Evolutionary conservation across 2,888 invertebrate genomes (phyloP).

Genomic region (Tethea ocularis): DNA sequence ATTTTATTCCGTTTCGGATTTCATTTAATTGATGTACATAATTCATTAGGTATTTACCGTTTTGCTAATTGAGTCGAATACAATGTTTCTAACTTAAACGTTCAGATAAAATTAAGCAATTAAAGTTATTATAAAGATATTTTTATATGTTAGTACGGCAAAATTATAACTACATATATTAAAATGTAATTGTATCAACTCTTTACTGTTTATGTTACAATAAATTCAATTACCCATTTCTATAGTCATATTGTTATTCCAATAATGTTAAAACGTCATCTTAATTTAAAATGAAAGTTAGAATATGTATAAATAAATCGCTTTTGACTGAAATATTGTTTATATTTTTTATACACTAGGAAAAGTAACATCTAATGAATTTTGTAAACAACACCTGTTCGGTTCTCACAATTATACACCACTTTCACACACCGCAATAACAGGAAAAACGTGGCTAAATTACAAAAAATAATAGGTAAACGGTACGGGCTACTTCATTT

Average conservation of each 20-base stretch:
- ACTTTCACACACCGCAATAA: slow-evolving; percentile 11
- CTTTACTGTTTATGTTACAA: slow-evolving; percentile 6
- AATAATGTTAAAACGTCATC: neutral
- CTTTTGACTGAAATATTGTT: slow-evolving; percentile 6
- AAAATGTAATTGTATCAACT: neutral
- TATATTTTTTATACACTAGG: neutral
- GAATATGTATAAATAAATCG: slow-evolving; percentile 11
- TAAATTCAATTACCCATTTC: neutral
- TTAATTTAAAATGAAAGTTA: neutral
- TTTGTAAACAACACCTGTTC: slow-evolving; percentile 20
- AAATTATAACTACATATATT: neutral
- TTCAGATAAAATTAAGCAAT: neutral
- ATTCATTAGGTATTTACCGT: neutral
- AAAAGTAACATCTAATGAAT: neutral
- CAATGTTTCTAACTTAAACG: neutral
- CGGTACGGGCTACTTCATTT: neutral
- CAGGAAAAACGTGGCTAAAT: slow-evolving; percentile 7
- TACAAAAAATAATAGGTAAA: slow-evolving; percentile 1
- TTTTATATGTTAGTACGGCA: slow-evolving; percentile 9
- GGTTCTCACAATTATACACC: slow-evolving; percentile 27
- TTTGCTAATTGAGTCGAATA: no score
- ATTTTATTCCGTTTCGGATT: no score
- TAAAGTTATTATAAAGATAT: slow-evolving; percentile 1
- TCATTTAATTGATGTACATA: no score
- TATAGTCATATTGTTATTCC: neutral